Percentiles rank a stretch among this genome's conserved stretches.
These are phyloP conservation scores for Syrrhaptes paradoxus DNA, from an alignment of 2,113 vertebrate species.

Conservation along the genomic window DNA sequence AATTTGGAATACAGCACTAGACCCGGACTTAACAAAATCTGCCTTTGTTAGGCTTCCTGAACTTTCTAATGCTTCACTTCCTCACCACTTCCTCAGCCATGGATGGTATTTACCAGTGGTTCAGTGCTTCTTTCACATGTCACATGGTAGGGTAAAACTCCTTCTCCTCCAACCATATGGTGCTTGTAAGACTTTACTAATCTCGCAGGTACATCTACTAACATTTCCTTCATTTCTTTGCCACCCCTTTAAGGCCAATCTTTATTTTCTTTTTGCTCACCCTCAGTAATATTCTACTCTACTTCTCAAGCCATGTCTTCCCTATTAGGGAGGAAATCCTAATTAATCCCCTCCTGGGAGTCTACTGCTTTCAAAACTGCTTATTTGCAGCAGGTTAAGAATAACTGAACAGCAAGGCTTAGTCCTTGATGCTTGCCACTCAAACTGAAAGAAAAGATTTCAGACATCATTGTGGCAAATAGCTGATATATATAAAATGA, in stretches of 20 bases:
- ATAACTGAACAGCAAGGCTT: neutral
- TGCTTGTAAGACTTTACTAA: neutral
- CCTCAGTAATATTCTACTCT: neutral
- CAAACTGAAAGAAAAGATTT: neutral
- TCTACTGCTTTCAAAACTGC: neutral
- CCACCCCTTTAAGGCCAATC: neutral
- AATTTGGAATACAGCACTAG: neutral
- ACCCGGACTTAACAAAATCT: neutral
- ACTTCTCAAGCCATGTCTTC: neutral
- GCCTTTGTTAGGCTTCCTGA: neutral
- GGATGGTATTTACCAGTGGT: neutral
- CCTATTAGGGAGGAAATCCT: neutral
- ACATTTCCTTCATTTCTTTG: neutral
- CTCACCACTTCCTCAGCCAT: neutral
- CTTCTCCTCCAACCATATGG: neutral
- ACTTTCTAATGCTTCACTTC: neutral
- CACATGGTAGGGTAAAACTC: neutral
- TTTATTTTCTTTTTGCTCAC: neutral
- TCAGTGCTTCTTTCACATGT: neutral
- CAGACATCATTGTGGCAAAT: neutral
- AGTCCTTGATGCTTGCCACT: neutral
- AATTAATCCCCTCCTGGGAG: neutral
- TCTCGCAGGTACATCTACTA: neutral
- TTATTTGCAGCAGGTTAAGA: neutral
- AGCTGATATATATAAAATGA: neutral